These are phyloP conservation scores for Drosophila insularis DNA, from an alignment of 1,140 invertebrate species.

Conservation along the genomic window DNA sequence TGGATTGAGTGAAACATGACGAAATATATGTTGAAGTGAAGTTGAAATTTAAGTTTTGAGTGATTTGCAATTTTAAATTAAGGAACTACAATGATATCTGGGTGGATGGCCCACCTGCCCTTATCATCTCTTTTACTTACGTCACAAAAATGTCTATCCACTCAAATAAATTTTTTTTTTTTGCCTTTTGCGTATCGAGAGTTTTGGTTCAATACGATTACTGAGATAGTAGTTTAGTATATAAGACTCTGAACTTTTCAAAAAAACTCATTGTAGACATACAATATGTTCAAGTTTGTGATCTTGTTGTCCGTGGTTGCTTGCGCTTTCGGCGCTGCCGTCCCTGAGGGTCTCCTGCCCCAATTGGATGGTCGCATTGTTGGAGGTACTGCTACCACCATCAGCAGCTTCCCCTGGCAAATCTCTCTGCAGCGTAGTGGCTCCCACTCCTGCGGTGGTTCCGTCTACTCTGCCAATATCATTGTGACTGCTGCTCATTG, in stretches of 20 bases:
- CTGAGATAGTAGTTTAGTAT: conserved; percentile 8
- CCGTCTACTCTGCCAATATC: conserved; percentile 83
- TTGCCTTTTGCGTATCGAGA: background rate
- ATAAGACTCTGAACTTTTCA: background rate
- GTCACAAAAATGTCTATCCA: background rate
- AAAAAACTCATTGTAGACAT: conserved; percentile 17
- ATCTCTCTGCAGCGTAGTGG: conserved; percentile 83
- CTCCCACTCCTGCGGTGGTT: conserved; percentile 84
- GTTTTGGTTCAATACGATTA: background rate
- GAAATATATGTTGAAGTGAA: too few species aligned
- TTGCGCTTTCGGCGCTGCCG: conserved; percentile 63
- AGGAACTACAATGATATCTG: background rate
- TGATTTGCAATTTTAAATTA: too few species aligned
- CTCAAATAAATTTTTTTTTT: background rate
- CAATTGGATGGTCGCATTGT: conserved; percentile 83
- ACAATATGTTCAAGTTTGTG: conserved; percentile 71
- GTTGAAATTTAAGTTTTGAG: too few species aligned
- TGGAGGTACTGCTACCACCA: conserved; percentile 83
- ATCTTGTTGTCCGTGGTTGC: conserved; percentile 63
- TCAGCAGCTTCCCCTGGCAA: conserved; percentile 84
- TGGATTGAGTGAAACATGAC: background rate
- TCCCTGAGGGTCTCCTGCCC: conserved; percentile 70
- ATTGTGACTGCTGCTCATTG: conserved; percentile 86
- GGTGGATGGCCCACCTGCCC: background rate
- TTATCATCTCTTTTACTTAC: background rate